phyloP scores from a whole-genome alignment of 2,113 vertebrate genomes.

The Phalacrocorax aristotelis region DNA sequence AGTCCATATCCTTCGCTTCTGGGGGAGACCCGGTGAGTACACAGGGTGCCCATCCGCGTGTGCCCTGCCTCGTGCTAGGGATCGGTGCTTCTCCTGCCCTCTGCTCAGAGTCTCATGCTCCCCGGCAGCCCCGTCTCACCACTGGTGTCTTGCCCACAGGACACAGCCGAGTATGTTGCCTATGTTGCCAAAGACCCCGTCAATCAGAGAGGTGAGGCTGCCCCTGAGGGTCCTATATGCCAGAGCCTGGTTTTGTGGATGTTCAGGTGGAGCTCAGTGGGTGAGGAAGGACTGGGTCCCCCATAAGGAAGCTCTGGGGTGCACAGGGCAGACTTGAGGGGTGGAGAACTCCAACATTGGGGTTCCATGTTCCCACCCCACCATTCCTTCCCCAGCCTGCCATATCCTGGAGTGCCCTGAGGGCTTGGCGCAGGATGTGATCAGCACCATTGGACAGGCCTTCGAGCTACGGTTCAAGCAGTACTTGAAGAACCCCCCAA shows the following conservation, averaged over 20 bases:
- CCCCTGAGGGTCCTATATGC: not conserved
- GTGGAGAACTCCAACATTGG: rapidly evolving
- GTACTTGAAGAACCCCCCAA: constrained; percentile 97
- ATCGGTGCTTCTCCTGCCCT: not conserved
- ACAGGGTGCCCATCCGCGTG: rapidly evolving
- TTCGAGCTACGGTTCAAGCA: constrained; percentile 98
- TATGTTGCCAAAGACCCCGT: constrained; percentile 99
- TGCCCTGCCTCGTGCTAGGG: rapidly evolving
- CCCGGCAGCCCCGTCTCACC: not conserved
- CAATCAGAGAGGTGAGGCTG: constrained; percentile 92
- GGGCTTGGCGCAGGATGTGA: constrained; percentile 95
- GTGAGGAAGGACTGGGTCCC: not conserved
- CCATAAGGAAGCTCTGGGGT: not conserved
- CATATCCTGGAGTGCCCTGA: constrained; percentile 96
- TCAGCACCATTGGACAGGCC: constrained; percentile 98
- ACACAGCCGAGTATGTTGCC: constrained; percentile 80
- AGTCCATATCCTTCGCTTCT: constrained; percentile 95
- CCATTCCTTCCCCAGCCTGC: constrained; percentile 76
- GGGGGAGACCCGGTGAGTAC: constrained; percentile 94
- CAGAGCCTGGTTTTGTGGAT: rapidly evolving
- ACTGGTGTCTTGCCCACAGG: constrained; percentile 8
- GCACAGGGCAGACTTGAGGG: not conserved
- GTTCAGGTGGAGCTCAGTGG: not conserved
- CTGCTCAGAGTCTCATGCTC: not conserved
- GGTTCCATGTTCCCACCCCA: not conserved